These are phyloP conservation scores for Arbacia lixula DNA, from an alignment of 53 echinoderm and acorn worm species.

Conservation along the genomic window DNA sequence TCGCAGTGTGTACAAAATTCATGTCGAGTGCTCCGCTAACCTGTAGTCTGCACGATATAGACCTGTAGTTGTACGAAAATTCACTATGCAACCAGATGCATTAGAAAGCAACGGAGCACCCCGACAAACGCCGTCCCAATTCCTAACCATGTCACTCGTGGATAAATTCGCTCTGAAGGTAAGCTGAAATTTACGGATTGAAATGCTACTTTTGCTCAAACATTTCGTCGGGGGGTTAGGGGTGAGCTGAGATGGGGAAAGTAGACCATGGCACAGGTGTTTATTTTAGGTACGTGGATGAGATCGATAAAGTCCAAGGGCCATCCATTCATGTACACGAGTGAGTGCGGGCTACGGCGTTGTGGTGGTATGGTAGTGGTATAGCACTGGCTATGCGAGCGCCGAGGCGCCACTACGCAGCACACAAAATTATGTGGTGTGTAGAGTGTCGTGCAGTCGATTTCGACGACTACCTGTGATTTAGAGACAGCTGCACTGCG, in stretches of 20 bases:
- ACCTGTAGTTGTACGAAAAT: too few relatives aligned
- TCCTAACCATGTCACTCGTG: conserved; percentile 28
- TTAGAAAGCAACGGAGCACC: background rate
- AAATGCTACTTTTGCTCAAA: background rate
- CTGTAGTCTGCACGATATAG: too few relatives aligned
- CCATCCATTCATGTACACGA: too few relatives aligned
- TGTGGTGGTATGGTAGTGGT: background rate
- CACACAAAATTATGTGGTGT: too few relatives aligned
- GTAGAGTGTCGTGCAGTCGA: too few relatives aligned
- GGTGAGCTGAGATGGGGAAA: background rate
- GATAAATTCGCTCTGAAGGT: conserved; percentile 44
- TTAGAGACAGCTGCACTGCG: too few relatives aligned
- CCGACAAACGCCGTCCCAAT: conserved; percentile 13
- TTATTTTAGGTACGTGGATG: conserved; percentile 2
- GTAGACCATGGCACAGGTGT: background rate
- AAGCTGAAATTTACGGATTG: background rate
- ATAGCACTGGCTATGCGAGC: background rate
- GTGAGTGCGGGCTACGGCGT: too few relatives aligned
- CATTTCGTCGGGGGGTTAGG: background rate
- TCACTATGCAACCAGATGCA: conserved; percentile 31
- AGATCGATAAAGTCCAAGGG: conserved; percentile 30
- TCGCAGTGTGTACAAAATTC: too few relatives aligned
- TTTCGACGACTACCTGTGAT: too few relatives aligned
- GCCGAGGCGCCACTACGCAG: background rate
- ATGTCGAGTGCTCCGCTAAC: too few relatives aligned